A percentile compares a stretch with the other conserved stretches of the same genome.
Evolutionary conservation across 2,888 invertebrate genomes (phyloP).

Genomic region (Phaedon cochleariae): DNA sequence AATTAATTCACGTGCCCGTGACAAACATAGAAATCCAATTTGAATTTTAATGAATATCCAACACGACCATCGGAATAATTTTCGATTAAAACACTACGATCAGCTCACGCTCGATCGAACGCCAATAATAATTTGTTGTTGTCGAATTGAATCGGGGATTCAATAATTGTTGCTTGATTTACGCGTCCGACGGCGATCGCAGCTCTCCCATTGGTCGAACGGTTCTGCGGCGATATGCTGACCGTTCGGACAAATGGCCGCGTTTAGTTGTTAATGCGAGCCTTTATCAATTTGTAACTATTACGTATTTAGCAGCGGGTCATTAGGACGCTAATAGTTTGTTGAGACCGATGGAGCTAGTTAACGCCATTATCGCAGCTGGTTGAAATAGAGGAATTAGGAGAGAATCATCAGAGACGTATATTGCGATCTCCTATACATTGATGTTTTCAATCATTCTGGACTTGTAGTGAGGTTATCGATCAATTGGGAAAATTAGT

Average conservation of each 20-base stretch:
- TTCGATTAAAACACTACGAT: constrained; percentile 31
- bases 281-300: constrained; percentile 59
- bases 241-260: constrained; percentile 45
- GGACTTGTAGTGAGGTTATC: too few relatives aligned
- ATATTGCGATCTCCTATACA: too few relatives aligned
- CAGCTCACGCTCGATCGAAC: constrained; percentile 18
- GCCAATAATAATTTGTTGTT: constrained; percentile 47
- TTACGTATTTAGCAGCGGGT: constrained; percentile 53
- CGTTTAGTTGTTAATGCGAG: constrained; percentile 51
- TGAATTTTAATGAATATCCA: constrained; percentile 17
- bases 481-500: too few relatives aligned
- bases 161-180: constrained; percentile 56
- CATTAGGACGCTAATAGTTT: constrained; percentile 53
- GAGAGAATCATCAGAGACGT: too few relatives aligned
- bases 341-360: constrained; percentile 35
- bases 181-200: constrained; percentile 38
- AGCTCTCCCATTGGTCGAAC: constrained; percentile 43
- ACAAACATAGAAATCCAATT: constrained; percentile 20
- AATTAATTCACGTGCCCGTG: not conserved
- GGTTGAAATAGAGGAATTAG: constrained; percentile 58
- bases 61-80: constrained; percentile 23
- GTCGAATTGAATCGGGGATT: constrained; percentile 54
- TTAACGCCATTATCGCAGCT: constrained; percentile 45
- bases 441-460: too few relatives aligned
- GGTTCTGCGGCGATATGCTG: constrained; percentile 39